Base-by-base conservation (phyloP, 2,888 invertebrate genomes). In the Allacma fusca region DNA sequence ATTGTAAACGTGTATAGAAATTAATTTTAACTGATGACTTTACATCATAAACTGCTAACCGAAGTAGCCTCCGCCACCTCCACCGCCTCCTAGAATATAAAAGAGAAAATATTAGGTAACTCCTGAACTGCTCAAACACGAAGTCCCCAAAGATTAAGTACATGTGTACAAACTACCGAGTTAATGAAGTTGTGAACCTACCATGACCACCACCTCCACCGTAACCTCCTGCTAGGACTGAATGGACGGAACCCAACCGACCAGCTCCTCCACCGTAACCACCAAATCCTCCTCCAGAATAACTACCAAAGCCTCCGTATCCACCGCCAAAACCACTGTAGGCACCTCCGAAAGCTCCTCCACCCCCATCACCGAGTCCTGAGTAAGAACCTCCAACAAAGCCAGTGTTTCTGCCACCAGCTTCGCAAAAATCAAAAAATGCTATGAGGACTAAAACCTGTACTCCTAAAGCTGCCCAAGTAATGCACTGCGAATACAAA, bases 311-410 rank as follows among this genome's bases (percentile, higher is more conserved):
- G 0, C 78, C 77, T 4, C 77, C 77, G 40, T 74, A 78, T 1
- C 77, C 77, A 19, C 72, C 72, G 2, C 77, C 77, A 26, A 57
- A 78, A 19, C 74, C 69, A 28, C 74, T 74, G 44, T 67, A 78
- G 21, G 78, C 64, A 9, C 78, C 78, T 26, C 76, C 76, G 26
- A 34, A 77, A 9, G 57, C 26, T 21, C 57, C 72, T 2, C 72
- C 57, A 7, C 74, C 69, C 0, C 69, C 59, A 40, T 44, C 62
- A 26, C 74, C 78, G 26, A 78, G 69, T 13, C 78, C 78, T 2
- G 74, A 59, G 34, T 78, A 78, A 50, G 78, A 78, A 0, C 78
- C 78, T 0, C 78, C 78, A 16, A 74, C 74, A 70, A 78, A 78
- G 24, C 62, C 78, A 24, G 78, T 78, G 57, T 78, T 78, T 26